Evolutionary conservation across 2,113 vertebrate species (phyloP).

Genomic region (Stercorarius parasiticus): DNA sequence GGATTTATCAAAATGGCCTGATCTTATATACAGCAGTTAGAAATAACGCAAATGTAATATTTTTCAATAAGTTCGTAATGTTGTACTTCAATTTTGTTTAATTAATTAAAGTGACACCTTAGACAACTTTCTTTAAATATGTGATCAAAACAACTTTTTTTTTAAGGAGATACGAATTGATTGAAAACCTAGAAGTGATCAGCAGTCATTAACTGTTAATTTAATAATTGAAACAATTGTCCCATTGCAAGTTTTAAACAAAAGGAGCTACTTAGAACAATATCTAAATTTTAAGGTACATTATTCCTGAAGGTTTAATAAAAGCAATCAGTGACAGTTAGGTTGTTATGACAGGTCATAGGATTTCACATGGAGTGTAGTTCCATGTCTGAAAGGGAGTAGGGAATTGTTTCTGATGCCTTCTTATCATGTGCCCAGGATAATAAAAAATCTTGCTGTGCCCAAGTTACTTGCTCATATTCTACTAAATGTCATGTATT

Average conservation of each 20-base stretch:
- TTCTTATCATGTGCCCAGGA: neutral
- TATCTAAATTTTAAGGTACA: neutral
- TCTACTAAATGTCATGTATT: neutral
- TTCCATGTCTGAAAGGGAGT: neutral
- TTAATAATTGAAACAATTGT: constrained; percentile 21
- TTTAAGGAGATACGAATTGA: neutral
- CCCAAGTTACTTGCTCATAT: neutral
- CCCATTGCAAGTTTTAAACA: neutral
- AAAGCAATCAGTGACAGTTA: neutral
- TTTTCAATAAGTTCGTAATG: neutral
- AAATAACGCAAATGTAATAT: neutral
- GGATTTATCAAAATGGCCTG: neutral
- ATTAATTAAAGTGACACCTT: neutral
- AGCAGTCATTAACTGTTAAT: neutral
- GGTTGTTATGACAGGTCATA: neutral
- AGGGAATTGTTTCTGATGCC: neutral
- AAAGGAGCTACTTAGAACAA: neutral
- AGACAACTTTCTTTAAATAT: neutral
- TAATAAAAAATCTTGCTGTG: neutral
- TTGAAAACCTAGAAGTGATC: neutral
- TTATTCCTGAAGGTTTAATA: constrained; percentile 15
- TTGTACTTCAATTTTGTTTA: neutral
- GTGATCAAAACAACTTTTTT: neutral
- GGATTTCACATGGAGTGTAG: neutral
- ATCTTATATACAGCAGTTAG: neutral